Evolutionary conservation across 2,888 invertebrate species (phyloP), one percentile per base, ranked within the genome.

Genomic region (Dugesia japonica): DNA sequence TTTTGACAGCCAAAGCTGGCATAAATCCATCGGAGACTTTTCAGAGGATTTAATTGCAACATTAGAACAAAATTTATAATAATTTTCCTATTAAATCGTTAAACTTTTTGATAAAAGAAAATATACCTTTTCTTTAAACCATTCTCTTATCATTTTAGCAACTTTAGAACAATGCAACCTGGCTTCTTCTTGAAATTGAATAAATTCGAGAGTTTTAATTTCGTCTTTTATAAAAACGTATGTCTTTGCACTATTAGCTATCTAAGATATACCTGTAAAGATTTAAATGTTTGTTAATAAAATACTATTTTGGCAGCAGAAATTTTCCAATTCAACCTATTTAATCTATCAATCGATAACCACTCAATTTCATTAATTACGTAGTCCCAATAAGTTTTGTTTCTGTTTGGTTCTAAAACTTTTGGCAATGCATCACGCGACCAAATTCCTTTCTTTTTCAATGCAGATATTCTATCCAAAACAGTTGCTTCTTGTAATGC

Each of bases 311-410:
- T 91, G 0, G 94, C 93, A 1, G 92, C 92, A 78, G 91, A 90
- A 84, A 92, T 92, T 83, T 98, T 98, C 93, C 94, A 94, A 84
- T 94, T 94, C 79, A 95, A 88, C 85, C 99, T 98, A 84, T 94
- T 92, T 28, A 91, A 91, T 86, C 98, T 98, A 86, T 98, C 97
- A 42, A 92, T 91, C 42, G 94, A 92, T 80, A 99, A 87, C 98
- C 98, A 98, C 42, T 91, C 90, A 93, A 95, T 94, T 86, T 98
- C 98, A 85, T 98, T 97, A 71, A 99, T 87, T 79, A 98, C 87
- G 85, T 94, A 97, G 86, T 98, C 98, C 95, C 97, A 97, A 85
- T 98, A 97, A 28, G 92, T 90, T 86, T 95, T 97, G 75, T 89
- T 87, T 79, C 95, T 88, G 78, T 90, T 88, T 80, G 93, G 92